Evolutionary conservation across 1,140 invertebrate genomes (phyloP).

Genomic region (Rhagoletis zephyria): DNA sequence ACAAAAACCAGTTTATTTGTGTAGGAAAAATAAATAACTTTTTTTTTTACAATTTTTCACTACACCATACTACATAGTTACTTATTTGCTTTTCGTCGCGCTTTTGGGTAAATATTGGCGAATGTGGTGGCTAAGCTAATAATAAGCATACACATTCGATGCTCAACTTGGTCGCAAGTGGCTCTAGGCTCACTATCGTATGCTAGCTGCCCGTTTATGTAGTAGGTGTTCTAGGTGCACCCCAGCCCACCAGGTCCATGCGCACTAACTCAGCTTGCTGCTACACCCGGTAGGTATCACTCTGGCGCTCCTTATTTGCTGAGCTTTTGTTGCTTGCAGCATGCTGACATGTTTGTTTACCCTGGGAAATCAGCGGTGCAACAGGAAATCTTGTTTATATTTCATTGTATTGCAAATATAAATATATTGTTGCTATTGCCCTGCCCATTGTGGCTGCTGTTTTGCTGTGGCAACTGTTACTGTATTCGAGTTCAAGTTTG

Average conservation of each 20-base stretch:
- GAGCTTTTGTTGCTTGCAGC: constrained; percentile 22
- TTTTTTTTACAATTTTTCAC: not conserved
- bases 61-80: not conserved
- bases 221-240: constrained; percentile 46
- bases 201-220: not conserved
- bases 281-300: not conserved
- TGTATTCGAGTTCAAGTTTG: constrained; percentile 45
- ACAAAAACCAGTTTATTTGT: constrained; percentile 18
- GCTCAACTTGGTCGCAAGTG: not conserved
- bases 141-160: not conserved
- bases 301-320: constrained; percentile 42
- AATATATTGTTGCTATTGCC: constrained; percentile 10
- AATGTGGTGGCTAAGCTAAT: not conserved
- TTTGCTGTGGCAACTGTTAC: constrained; percentile 9
- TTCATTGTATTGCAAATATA: constrained; percentile 22
- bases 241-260: constrained; percentile 4
- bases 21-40: constrained; percentile 1
- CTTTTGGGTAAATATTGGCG: constrained; percentile 43
- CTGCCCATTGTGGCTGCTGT: constrained; percentile 26
- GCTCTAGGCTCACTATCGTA: not conserved
- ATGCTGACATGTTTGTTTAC: constrained; percentile 30
- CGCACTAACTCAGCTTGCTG: not conserved
- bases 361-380: constrained; percentile 43
- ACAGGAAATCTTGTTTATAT: constrained; percentile 52
- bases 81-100: constrained; percentile 20